Conservation (phyloP, 2,888 invertebrate genomes). For the Kryphioiulus occultus region DNA sequence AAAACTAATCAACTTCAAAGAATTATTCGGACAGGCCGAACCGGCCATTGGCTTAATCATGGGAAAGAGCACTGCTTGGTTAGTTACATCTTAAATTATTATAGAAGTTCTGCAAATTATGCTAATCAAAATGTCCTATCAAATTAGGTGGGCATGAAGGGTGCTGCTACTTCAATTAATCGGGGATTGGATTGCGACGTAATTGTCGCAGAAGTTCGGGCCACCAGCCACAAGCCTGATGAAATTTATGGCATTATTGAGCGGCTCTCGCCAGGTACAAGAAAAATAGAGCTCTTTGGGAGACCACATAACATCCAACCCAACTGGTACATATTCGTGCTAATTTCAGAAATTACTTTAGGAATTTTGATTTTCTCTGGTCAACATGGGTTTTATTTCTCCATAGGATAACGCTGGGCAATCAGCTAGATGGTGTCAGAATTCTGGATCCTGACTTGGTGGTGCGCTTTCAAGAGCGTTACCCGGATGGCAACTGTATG, state of each 20-base stretch:
- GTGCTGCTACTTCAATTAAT: conserved; percentile 87
- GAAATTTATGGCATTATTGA: conserved; percentile 99
- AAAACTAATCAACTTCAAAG: conserved; percentile 97
- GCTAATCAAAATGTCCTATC: not conserved
- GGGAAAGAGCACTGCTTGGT: conserved; percentile 97
- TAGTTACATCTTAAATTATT: conserved; percentile 51
- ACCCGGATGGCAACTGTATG: conserved; percentile 79
- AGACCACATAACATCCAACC: conserved; percentile 97
- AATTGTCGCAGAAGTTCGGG: conserved; percentile 96
- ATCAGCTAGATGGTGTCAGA: conserved; percentile 94
- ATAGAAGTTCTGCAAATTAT: not conserved
- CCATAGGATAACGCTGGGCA: conserved; percentile 80
- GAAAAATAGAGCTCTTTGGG: conserved; percentile 97
- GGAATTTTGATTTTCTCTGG: not conserved
- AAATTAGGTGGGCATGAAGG: conserved; percentile 88
- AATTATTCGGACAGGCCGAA: conserved; percentile 94
- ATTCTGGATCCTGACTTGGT: conserved; percentile 91
- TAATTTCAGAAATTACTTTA: not conserved
- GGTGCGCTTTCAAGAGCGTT: conserved; percentile 85
- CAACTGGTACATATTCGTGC: conserved; percentile 75
- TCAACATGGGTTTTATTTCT: not conserved
- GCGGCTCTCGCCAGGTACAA: conserved; percentile 91
- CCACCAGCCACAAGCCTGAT: conserved; percentile 97
- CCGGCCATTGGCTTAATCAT: conserved; percentile 98
- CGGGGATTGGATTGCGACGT: conserved; percentile 96